Base-by-base conservation (phyloP, 2,888 invertebrate genomes). In the Octonoba sinensis region DNA sequence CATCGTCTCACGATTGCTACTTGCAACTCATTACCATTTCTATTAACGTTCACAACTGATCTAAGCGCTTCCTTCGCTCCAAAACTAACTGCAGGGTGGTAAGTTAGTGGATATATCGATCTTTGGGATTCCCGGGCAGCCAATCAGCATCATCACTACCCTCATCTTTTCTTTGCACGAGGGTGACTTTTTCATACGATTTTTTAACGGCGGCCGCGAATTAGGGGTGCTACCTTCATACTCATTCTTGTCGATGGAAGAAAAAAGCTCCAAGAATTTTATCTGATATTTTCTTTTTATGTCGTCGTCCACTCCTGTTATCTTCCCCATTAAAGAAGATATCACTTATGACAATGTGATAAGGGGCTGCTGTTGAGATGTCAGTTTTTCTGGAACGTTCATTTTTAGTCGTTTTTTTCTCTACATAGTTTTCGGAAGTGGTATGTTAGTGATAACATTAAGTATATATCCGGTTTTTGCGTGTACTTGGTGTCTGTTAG, bases 11-110 rank as follows among this genome's bases (percentile, higher is more conserved):
- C 64, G 36, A 71, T 73, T 60, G 62, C 67, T 62, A 44, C 67
- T 54, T 20, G 24, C 62, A 62, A 46, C 73, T 79, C 79, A 79
- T 79, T 79, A 79, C 69, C 79, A 79, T 79, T 79, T 79, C 79
- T 79, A 79, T 79, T 79, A 79, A 67, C 62, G 78, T 72, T 72
- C 70, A 57, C 72, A 79, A 79, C 79, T 56, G 78, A 78, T 78
- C 66, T 66, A 16, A 16, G 44, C 62, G 20, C 44, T 62, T 60
- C 24, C 44, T 57, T 57, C 54, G 16, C 47, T 22, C 59, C 36
- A 49, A 36, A 36, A 36, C 59, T 24, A 22, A 18, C 18, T 44
- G 51, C 27, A 27, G 54, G 13, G 16, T 51, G 54, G 54, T 46
- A 67, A 67, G 62, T 79, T 66, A 67, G 79, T 62, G 62, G 51